Base-by-base conservation (phyloP, 2,888 invertebrate genomes). In the Hyalella azteca region DNA sequence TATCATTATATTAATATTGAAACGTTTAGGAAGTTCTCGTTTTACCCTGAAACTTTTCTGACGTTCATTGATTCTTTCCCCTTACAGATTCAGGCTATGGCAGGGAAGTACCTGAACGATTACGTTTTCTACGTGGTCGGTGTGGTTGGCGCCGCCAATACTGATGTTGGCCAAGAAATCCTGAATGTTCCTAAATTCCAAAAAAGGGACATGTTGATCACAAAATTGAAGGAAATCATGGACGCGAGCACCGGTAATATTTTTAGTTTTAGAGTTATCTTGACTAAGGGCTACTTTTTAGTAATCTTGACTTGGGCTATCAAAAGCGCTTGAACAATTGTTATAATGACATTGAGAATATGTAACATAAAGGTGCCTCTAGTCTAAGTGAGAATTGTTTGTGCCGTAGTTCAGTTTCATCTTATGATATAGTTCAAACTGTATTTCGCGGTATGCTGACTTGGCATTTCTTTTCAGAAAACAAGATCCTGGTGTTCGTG, bases 121-220 rank as follows among this genome's bases (percentile, higher is more conserved):
- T 97, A 97, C 87, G 87, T 96, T n/a, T 97, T 97, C 87, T 90
- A 97, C 9, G 91, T 94, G 0, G 93, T 98, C 26, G 98, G 98
- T 60, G 92, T 94, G 13, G 93, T 98, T 0, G 98, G 98, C 0
- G 95, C 96, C 1, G 98, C 98, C 9, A 96, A 95, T 86, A 88
- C 92, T 0, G 97, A 98, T 88, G 96, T 98, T 0, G 91, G 93
- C 79, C 98, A 98, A 87, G 90, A 89, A 0, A 92, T 95, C 86
- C 85, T 87, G 78, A 86, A 88, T 81, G 88, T 89, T 1, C 88
- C 90, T 0, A 92, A 92, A 84, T 91, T 91, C 54, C 92, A 93
- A 73, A 97, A 97, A 86, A 91, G 93, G 82, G 89, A 91, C 0
- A 93, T 93, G 86, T 89, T 98, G 0, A 89, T 78, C 0, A 40